These are phyloP conservation scores for Drosophila helvetica DNA, from an alignment of 2,888 invertebrate genomes.

Conservation along the genomic window DNA sequence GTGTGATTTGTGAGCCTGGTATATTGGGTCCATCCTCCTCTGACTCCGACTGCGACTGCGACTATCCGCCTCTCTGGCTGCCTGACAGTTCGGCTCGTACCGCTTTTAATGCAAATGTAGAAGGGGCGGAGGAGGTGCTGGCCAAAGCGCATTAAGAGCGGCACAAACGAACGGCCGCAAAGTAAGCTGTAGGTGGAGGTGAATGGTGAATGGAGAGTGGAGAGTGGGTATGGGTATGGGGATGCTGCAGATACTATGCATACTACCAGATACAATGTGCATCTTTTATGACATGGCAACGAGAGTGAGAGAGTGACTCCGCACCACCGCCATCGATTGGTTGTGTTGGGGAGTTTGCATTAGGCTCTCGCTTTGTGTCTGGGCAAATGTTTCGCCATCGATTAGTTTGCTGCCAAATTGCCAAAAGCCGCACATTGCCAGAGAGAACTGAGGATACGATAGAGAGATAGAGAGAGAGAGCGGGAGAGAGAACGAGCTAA, in stretches of 20 bases:
- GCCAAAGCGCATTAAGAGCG: constrained; percentile 71
- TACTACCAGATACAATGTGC: constrained; percentile 63
- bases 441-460: constrained; percentile 17
- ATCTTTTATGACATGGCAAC: constrained; percentile 71
- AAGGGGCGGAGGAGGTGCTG: not conserved
- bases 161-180: constrained; percentile 64
- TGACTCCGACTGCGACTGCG: not conserved
- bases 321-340: constrained; percentile 5
- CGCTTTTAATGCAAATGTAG: constrained; percentile 77
- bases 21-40: constrained; percentile 13
- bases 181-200: constrained; percentile 52
- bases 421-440: constrained; percentile 71
- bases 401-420: constrained; percentile 74
- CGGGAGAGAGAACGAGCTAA: constrained; percentile 14
- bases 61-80: not conserved
- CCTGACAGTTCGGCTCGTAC: constrained; percentile 43
- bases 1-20: constrained; percentile 42
- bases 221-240: not conserved
- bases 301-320: constrained; percentile 26
- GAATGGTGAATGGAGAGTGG: too few species aligned
- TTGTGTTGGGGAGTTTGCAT: constrained; percentile 36
- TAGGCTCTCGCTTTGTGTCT: constrained; percentile 69
- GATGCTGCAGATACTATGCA: constrained; percentile 30
- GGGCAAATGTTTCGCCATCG: constrained; percentile 76
- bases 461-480: too few species aligned